Evolutionary conservation across 2,113 vertebrate species (phyloP).

Genomic region (Chlorocebus sabaeus): DNA sequence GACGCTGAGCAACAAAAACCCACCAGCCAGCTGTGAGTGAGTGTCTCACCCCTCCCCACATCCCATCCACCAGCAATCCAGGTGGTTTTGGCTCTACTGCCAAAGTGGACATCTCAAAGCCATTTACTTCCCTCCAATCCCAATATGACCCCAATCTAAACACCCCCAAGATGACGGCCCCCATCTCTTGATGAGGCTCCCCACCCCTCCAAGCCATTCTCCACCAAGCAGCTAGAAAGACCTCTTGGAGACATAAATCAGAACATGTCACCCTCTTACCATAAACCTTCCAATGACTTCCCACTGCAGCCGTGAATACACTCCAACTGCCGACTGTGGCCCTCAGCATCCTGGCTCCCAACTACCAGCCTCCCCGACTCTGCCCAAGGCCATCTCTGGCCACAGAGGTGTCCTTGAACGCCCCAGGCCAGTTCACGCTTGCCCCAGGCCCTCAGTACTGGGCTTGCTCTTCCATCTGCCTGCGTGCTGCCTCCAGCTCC

Average conservation of each 20-base stretch:
- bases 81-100: not conserved
- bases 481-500: not conserved
- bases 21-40: not conserved
- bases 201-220: not conserved
- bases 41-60: not conserved
- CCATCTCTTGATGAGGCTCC: not conserved
- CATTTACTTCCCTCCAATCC: not conserved
- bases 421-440: not conserved
- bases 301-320: too few species aligned
- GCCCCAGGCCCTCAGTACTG: not conserved
- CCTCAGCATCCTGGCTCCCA: not conserved
- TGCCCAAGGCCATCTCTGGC: not conserved
- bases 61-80: not conserved
- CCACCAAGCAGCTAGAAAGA: not conserved
- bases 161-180: not conserved
- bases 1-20: not conserved
- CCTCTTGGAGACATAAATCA: not conserved
- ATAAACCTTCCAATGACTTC: not conserved
- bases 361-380: too few species aligned
- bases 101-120: not conserved
- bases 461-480: not conserved
- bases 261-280: not conserved
- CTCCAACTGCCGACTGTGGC: not conserved
- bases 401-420: not conserved
- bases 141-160: not conserved